phyloP scores from a whole-genome alignment of 2,113 vertebrate species.

The Pterocles orientalis region DNA sequence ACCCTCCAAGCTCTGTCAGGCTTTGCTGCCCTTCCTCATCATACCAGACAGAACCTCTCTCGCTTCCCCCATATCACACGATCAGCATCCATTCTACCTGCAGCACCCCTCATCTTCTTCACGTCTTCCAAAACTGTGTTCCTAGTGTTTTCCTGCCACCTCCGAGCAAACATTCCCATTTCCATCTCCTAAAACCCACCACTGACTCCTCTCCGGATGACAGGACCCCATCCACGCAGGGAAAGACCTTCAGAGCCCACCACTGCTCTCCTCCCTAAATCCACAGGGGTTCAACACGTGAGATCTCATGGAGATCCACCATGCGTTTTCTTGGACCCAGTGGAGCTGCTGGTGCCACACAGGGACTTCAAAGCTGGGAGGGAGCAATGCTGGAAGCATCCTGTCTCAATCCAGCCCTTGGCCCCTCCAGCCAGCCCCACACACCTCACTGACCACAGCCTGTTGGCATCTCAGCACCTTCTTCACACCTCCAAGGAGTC shows the following conservation, averaged over 20 bases:
- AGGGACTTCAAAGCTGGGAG: background rate
- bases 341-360: background rate
- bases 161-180: background rate
- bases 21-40: background rate
- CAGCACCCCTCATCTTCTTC: background rate
- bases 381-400: background rate
- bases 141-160: background rate
- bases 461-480: background rate
- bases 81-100: background rate
- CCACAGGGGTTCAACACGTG: background rate
- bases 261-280: background rate
- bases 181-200: background rate
- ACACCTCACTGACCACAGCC: background rate
- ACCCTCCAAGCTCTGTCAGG: background rate
- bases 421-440: background rate
- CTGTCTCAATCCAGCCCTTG: background rate
- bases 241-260: background rate
- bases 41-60: background rate
- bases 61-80: fast-evolving
- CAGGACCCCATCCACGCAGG: no score
- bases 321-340: background rate
- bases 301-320: background rate
- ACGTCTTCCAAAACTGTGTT: background rate
- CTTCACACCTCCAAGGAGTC: background rate
- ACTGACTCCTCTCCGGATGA: background rate